Percentiles rank a stretch among this genome's conserved stretches.
These are phyloP conservation scores for Microplitis mediator DNA, from an alignment of 1,140 invertebrate species.

Conservation along the genomic window DNA sequence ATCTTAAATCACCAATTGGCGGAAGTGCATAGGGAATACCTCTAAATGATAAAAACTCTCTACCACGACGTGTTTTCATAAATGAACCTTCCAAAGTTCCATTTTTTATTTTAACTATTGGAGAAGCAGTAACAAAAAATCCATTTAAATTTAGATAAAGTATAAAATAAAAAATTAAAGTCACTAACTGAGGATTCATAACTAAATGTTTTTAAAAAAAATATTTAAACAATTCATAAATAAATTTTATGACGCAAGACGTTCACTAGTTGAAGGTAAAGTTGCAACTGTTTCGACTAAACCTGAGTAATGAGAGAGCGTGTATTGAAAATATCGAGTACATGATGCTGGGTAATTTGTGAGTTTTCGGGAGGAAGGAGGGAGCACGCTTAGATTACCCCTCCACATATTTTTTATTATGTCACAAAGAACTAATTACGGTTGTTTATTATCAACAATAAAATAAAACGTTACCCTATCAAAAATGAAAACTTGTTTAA, in stretches of 20 bases:
- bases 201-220: not conserved
- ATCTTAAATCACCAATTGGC: slow-evolving; percentile 63
- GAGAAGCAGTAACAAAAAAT: slow-evolving; percentile 23
- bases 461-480: too few relatives aligned
- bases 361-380: slow-evolving; percentile 14
- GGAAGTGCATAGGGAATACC: slow-evolving; percentile 67
- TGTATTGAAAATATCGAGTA: slow-evolving; percentile 14
- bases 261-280: slow-evolving; percentile 41
- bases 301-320: slow-evolving; percentile 27
- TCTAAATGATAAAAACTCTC: slow-evolving; percentile 61
- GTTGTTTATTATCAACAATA: too few relatives aligned
- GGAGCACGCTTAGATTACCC: too few relatives aligned
- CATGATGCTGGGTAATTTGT: slow-evolving; percentile 19
- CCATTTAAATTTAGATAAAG: not conserved
- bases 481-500: too few relatives aligned
- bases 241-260: not conserved
- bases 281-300: slow-evolving; percentile 33
- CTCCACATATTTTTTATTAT: too few relatives aligned
- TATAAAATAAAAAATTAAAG: not conserved
- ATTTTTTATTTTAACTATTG: slow-evolving; percentile 48
- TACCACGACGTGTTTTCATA: slow-evolving; percentile 48
- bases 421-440: too few relatives aligned
- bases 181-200: not conserved
- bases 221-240: not conserved
- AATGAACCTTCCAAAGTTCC: slow-evolving; percentile 50